A percentile compares a stretch with the other conserved stretches of the same genome.
Conservation (phyloP, 64 coral and sea anemone genomes). For the Acropora yongei region DNA sequence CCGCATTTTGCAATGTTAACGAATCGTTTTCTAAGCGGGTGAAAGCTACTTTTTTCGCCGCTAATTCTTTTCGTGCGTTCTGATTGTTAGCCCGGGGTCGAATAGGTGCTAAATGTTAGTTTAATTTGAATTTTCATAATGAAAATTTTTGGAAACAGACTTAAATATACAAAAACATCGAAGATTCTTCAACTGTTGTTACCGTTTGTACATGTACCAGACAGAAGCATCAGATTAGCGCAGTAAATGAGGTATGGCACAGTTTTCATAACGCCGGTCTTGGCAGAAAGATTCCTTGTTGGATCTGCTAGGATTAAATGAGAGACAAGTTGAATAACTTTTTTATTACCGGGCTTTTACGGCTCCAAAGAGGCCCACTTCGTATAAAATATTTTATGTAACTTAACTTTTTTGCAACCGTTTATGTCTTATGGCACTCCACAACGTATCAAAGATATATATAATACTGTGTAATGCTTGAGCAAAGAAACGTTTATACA, state of each 20-base stretch:
- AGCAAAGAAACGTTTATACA: not conserved
- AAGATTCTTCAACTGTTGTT: not conserved
- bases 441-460: not conserved
- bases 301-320: not conserved
- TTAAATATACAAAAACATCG: not conserved
- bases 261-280: not conserved
- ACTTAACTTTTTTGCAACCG: not conserved
- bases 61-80: not conserved
- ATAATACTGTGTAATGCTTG: not conserved
- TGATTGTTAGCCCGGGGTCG: not conserved
- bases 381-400: not conserved
- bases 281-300: not conserved
- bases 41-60: too few species aligned
- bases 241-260: not conserved
- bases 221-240: not conserved
- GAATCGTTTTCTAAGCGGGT: too few species aligned
- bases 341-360: not conserved
- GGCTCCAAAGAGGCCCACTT: not conserved
- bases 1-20: too few species aligned
- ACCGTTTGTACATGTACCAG: not conserved
- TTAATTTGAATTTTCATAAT: not conserved
- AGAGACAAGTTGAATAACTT: not conserved
- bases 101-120: not conserved
- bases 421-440: not conserved
- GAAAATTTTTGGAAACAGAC: not conserved